Conservation (phyloP, 2,113 vertebrate genomes). For the Loxodonta africana region DNA sequence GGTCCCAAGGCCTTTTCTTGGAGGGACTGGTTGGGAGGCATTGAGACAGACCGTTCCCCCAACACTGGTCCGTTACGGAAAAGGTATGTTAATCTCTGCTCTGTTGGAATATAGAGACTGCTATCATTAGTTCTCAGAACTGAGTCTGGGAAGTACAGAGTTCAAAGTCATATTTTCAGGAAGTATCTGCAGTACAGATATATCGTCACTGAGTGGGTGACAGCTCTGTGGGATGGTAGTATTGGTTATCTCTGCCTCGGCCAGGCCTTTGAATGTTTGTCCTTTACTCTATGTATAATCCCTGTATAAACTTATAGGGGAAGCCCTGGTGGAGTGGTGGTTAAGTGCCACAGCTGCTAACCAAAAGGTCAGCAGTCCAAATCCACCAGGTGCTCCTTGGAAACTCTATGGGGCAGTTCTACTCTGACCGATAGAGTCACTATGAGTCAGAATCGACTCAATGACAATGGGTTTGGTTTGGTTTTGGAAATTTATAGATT, state of each 20-base stretch:
- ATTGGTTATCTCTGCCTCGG: slow-evolving; percentile 2
- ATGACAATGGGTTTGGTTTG: too few relatives aligned
- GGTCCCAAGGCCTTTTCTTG: not conserved
- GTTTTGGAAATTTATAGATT: not conserved
- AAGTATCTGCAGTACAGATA: not conserved
- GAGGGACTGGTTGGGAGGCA: not conserved
- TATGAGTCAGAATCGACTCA: too few relatives aligned
- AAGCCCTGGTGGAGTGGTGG: too few relatives aligned
- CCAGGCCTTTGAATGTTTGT: not conserved
- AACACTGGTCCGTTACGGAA: not conserved
- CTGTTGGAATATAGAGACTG: not conserved
- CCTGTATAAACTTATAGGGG: not conserved
- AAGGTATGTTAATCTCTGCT: not conserved
- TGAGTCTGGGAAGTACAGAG: not conserved
- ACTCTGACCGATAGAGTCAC: too few relatives aligned
- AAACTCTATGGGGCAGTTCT: too few relatives aligned
- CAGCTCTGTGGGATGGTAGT: not conserved
- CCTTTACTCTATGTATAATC: not conserved
- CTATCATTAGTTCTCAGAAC: not conserved
- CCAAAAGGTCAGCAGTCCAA: too few relatives aligned
- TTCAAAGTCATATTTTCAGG: not conserved
- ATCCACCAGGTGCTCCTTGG: too few relatives aligned
- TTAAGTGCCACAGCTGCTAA: too few relatives aligned
- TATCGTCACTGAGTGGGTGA: not conserved
- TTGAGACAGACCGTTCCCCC: not conserved